Base-by-base conservation (phyloP, 1,140 invertebrate species). In the Homarus americanus region DNA sequence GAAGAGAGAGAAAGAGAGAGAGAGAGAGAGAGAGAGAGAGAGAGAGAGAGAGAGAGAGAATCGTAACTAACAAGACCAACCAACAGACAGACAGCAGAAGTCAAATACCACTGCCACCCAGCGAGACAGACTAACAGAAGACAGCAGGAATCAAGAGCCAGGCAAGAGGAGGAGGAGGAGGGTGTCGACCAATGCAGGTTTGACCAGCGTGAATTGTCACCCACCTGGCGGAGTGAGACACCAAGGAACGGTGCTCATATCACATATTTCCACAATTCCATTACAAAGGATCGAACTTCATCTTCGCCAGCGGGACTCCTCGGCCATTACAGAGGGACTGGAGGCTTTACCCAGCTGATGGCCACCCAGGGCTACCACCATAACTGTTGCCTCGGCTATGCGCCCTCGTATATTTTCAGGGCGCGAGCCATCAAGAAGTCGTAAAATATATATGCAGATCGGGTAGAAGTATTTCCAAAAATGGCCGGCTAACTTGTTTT, bases 261-360 rank as follows among this genome's bases (percentile, higher is more conserved):
- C 79, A 82, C 87, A 90, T 90, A 90, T 90, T 90, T 90, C 84
- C 87, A 90, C 87, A 90, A 90, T 90, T 90, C 87, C 87, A 90
- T 90, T 90, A 90, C 87, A 83, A 73, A 40, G 87, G 87, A 90
- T 90, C 80, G 87, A 90, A 90, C 69, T 90, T 90, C 87, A 90
- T 90, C 87, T 90, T 90, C 72, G 69, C 72, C 38, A 76, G 69
- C 69, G 69, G 40, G 69, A 73, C 24, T 69, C 83, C 41, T 69
- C 24, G 83, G n/a, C 66, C 69, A 75, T 86, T 75, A 75, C 69
- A 49, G 83, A 79, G 83, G 83, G 38, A 32, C 83, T 10, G 28
- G 72, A 58, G 83, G 69, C 41, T 75, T 49, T 34, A 36, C 10
- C 69, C 12, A 41, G 66, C 69, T 53, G 44, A 53, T 72, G 83